These are phyloP conservation scores for Penaeus vannamei DNA, from an alignment of 1,140 invertebrate species.

Conservation along the genomic window DNA sequence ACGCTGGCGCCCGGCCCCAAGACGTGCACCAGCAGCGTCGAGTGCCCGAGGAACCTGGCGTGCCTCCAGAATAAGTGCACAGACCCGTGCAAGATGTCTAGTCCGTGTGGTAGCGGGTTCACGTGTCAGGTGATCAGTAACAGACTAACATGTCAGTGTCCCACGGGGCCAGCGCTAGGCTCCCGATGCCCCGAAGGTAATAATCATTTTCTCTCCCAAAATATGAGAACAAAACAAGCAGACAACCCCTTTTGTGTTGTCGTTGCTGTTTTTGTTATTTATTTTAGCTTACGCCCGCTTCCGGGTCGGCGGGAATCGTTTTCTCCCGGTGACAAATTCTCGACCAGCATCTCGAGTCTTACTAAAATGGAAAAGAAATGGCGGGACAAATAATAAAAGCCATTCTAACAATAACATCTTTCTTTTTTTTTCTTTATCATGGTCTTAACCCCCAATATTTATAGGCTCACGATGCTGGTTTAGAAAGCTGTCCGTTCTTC, in stretches of 20 bases:
- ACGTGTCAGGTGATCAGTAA: constrained; percentile 70
- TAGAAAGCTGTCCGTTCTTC: no score
- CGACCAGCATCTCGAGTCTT: not conserved
- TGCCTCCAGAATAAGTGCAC: constrained; percentile 75
- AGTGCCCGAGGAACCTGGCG: constrained; percentile 75
- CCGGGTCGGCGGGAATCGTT: constrained; percentile 13
- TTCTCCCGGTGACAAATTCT: constrained; percentile 32
- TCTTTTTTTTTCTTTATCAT: no score
- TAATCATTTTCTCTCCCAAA: constrained; percentile 6
- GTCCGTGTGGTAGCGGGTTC: constrained; percentile 71
- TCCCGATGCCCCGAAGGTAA: constrained; percentile 69
- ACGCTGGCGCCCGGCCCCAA: constrained; percentile 28
- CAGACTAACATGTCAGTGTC: constrained; percentile 70
- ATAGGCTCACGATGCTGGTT: no score
- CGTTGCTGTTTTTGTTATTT: no score
- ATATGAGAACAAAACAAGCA: no score
- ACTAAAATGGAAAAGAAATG: not conserved
- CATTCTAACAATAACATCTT: no score
- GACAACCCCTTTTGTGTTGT: no score
- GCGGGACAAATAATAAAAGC: no score
- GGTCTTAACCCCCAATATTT: no score
- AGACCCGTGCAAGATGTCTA: constrained; percentile 75
- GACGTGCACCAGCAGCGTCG: constrained; percentile 67
- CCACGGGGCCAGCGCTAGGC: constrained; percentile 69
- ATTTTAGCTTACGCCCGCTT: constrained; percentile 10